phyloP scores from a whole-genome alignment of 1,140 invertebrate genomes.

The Cyphomyrmex costatus region DNA sequence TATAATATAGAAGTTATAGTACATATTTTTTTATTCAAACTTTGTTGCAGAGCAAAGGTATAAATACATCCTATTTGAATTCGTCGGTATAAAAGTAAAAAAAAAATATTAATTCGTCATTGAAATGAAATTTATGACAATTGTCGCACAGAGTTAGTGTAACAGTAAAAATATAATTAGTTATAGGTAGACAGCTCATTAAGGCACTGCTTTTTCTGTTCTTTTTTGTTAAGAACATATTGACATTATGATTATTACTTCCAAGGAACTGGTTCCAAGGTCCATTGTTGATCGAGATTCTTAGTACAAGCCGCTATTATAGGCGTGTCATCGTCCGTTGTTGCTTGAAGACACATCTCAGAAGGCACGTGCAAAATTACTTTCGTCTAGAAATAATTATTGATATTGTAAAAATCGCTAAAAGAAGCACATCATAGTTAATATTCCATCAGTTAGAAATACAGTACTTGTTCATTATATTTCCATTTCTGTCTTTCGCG shows the following conservation, averaged over 20 bases:
- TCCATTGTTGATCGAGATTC: slow-evolving; percentile 87
- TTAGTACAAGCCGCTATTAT: slow-evolving; percentile 86
- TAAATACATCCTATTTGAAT: neutral
- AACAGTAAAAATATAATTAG: neutral
- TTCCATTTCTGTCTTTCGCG: slow-evolving; percentile 89
- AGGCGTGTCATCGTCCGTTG: slow-evolving; percentile 84
- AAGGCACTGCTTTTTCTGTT: slow-evolving; percentile 29
- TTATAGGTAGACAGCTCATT: neutral
- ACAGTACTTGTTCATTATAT: slow-evolving; percentile 87
- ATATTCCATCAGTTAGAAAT: slow-evolving; percentile 4
- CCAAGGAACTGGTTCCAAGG: slow-evolving; percentile 86
- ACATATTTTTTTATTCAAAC: slow-evolving; percentile 23
- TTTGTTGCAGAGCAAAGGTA: neutral
- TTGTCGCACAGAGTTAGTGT: neutral
- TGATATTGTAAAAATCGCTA: slow-evolving; percentile 13
- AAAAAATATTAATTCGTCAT: slow-evolving; percentile 25
- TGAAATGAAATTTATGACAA: neutral
- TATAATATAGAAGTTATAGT: too few species aligned
- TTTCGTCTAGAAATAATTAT: slow-evolving; percentile 83
- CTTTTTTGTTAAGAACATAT: slow-evolving; percentile 6
- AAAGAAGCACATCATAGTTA: neutral
- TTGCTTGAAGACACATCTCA: slow-evolving; percentile 87
- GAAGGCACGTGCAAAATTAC: slow-evolving; percentile 86
- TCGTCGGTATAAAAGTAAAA: slow-evolving; percentile 49
- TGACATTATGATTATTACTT: slow-evolving; percentile 78